Evolutionary conservation across 2,113 vertebrate genomes (phyloP).

Genomic region (Aldabrachelys gigantea): DNA sequence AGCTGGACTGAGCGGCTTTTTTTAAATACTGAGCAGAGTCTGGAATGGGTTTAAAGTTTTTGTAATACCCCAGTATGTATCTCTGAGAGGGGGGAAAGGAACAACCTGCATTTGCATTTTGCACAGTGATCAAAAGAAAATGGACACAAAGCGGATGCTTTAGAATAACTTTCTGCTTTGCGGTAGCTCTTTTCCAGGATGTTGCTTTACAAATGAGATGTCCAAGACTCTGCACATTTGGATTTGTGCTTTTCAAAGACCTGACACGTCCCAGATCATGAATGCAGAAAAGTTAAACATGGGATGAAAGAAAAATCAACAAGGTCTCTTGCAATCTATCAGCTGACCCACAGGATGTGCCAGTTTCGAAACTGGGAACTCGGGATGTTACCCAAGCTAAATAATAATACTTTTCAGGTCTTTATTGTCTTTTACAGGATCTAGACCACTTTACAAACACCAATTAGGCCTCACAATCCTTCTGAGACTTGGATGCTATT

Average conservation of each 20-base stretch:
- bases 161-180: neutral
- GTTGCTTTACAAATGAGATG: neutral
- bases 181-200: conserved; percentile 1
- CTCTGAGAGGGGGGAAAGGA: conserved; percentile 51
- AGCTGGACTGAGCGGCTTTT: conserved; percentile 44
- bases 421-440: neutral
- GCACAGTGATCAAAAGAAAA: conserved; percentile 33
- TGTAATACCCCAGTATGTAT: conserved; percentile 40
- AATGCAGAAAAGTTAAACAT: neutral
- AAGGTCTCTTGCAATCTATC: neutral
- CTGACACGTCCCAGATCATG: neutral
- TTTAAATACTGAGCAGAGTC: conserved; percentile 16
- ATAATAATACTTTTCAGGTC: neutral
- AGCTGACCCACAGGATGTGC: neutral
- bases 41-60: conserved; percentile 51
- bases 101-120: conserved; percentile 58
- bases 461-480: neutral
- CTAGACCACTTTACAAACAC: neutral
- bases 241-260: neutral
- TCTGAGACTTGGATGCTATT: neutral
- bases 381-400: neutral
- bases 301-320: neutral
- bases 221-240: neutral
- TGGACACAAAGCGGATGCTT: neutral
- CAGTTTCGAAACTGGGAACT: neutral